phyloP scores from a whole-genome alignment of 1,140 invertebrate species.

The Luehdorfia chinensis region DNA sequence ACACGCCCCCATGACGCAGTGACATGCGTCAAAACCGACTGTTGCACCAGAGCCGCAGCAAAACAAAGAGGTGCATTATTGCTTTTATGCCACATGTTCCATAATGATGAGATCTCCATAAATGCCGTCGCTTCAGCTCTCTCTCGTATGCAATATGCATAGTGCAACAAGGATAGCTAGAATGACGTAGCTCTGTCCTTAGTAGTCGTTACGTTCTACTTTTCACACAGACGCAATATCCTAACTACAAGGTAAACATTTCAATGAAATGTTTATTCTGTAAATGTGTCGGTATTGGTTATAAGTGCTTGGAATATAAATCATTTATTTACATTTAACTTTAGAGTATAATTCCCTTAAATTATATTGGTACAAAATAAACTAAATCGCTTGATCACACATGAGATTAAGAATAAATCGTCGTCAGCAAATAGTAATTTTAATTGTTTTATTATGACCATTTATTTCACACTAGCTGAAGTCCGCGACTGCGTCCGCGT shows the following conservation, averaged over 20 bases:
- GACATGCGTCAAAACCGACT: conserved; percentile 66
- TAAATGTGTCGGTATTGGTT: too few relatives aligned
- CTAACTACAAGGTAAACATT: neutral
- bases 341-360: too few relatives aligned
- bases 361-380: too few relatives aligned
- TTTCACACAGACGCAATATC: neutral
- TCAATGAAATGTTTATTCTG: neutral
- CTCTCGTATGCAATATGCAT: conserved; percentile 7
- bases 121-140: conserved; percentile 1
- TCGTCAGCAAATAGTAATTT: too few relatives aligned
- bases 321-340: too few relatives aligned
- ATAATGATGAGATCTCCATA: neutral
- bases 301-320: too few relatives aligned
- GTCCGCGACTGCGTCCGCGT: too few relatives aligned
- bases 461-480: too few relatives aligned
- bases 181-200: neutral
- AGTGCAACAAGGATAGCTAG: conserved; percentile 1
- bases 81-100: conserved; percentile 13
- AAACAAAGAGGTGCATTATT: conserved; percentile 35
- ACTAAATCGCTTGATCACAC: too few relatives aligned
- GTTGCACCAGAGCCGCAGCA: conserved; percentile 52
- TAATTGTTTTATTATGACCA: too few relatives aligned
- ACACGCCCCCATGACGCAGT: conserved; percentile 64
- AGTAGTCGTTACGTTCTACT: neutral
- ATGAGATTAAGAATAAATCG: too few relatives aligned